Base-by-base conservation (phyloP, 2,888 invertebrate species). In the Drosophila imparisetae region DNA sequence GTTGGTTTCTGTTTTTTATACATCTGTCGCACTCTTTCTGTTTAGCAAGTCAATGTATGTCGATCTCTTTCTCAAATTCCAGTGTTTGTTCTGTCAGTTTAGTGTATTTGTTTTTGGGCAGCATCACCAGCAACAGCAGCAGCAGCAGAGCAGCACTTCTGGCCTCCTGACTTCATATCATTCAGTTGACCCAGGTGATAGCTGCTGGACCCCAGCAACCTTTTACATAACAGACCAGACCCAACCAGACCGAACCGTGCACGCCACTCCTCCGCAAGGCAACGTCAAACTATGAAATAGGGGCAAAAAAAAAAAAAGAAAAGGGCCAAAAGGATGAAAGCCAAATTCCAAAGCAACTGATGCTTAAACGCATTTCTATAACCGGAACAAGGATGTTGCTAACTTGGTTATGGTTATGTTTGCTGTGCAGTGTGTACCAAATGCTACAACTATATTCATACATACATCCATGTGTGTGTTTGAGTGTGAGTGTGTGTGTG, bases 381-480 rank as follows among this genome's bases (percentile, higher is more conserved):
- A 75, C 85, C 85, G 83, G 79, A 83, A 86, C 77, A 72, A 87
- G 87, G 77, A 82, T 81, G 85, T 66, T 81, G 77, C 80, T 89
- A 86, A 84, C 81, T 83, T 79, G 72, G 87, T 86, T 88, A 89
- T 83, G 84, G 89, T 72, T 75, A 75, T 83, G 85, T 87, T 75
- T 69, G 64, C 61, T 60, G 53, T 55, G 69, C 55, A 72, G 62
- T 73, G 59, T 58, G 58, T 66, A 72, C 34, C 64, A 58, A 59
- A 59, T 67, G 42, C 54, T 45, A 38, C 48, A 21, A 48, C 58
- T 50, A 30, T 49, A 55, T 61, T 45, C 59, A 59, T 24, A 13
- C 24, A 11, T 32, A 32, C 32, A 36, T 27, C 6, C 21, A 57
- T 45, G 42, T 21, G 13, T 57, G 42, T 42, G 10, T 5, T 21